Evolutionary conservation across 2,888 invertebrate species (phyloP).

Genomic region (Drosophila mulleri): DNA sequence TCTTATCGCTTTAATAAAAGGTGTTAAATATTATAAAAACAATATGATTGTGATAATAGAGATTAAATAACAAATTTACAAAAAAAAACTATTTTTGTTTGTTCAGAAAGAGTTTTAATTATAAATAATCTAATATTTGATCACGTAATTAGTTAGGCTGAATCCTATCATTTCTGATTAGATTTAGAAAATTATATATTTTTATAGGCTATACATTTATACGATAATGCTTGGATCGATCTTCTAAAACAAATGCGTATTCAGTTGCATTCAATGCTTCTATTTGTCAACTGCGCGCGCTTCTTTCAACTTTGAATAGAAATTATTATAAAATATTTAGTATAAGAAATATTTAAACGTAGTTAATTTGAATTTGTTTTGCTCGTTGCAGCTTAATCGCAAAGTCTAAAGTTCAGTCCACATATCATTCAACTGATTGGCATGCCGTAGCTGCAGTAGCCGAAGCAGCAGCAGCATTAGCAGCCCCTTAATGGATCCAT

Average conservation of each 20-base stretch:
- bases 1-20: not conserved
- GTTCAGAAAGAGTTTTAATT: no score
- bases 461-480: constrained; percentile 36
- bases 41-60: no score
- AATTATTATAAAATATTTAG: not conserved
- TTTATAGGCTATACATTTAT: no score
- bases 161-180: not conserved
- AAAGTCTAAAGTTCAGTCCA: constrained; percentile 56
- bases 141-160: not conserved
- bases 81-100: no score
- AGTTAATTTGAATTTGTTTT: constrained; percentile 2
- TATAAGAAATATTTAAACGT: constrained; percentile 9
- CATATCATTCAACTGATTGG: constrained; percentile 55
- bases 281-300: not conserved
- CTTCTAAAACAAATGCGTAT: not conserved
- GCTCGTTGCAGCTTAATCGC: constrained; percentile 41
- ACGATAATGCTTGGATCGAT: not conserved
- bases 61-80: no score
- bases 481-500: constrained; percentile 80
- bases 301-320: not conserved
- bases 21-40: not conserved
- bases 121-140: not conserved
- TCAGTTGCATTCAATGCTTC: not conserved
- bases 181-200: not conserved
- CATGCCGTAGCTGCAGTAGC: constrained; percentile 54